A percentile compares a stretch with the other conserved stretches of the same genome.
These are phyloP conservation scores for Heliocidaris erythrogramma DNA, from an alignment of 35 echinoderm and acorn worm genomes.

Conservation along the genomic window DNA sequence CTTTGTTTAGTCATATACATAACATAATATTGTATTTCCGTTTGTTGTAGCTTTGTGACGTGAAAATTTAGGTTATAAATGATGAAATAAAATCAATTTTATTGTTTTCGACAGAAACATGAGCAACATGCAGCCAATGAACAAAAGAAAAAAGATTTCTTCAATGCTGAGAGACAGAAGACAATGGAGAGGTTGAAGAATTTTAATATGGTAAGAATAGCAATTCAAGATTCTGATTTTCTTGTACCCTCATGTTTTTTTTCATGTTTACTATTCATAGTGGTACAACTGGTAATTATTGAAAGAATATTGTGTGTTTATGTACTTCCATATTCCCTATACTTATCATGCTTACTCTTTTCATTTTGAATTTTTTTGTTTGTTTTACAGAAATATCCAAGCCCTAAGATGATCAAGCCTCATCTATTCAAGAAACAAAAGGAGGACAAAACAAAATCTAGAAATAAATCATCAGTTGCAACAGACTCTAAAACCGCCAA, in stretches of 20 bases:
- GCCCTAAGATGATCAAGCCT: conserved; percentile 59
- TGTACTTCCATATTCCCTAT: no score
- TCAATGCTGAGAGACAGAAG: conserved; percentile 64
- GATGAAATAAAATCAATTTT: no score
- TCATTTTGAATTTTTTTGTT: neutral
- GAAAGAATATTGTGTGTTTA: no score
- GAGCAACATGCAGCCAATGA: conserved; percentile 50
- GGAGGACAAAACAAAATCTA: conserved; percentile 24
- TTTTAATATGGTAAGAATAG: conserved; percentile 67
- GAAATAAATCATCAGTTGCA: conserved; percentile 15
- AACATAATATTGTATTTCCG: no score
- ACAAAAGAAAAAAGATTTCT: conserved; percentile 62
- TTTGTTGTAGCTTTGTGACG: no score
- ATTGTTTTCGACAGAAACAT: conserved; percentile 46
- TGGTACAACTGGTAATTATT: no score
- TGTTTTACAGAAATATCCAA: conserved; percentile 62
- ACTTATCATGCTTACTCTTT: neutral
- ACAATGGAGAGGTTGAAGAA: conserved; percentile 63
- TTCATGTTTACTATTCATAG: no score
- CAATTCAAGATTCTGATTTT: neutral
- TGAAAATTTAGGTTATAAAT: no score
- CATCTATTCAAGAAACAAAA: conserved; percentile 52
- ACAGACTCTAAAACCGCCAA: neutral
- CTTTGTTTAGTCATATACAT: no score
- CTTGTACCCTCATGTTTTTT: no score